Percentiles rank a stretch among this genome's conserved stretches.
These are phyloP conservation scores for Harpagoxenus sublaevis DNA, from an alignment of 2,888 invertebrate genomes.

Conservation along the genomic window DNA sequence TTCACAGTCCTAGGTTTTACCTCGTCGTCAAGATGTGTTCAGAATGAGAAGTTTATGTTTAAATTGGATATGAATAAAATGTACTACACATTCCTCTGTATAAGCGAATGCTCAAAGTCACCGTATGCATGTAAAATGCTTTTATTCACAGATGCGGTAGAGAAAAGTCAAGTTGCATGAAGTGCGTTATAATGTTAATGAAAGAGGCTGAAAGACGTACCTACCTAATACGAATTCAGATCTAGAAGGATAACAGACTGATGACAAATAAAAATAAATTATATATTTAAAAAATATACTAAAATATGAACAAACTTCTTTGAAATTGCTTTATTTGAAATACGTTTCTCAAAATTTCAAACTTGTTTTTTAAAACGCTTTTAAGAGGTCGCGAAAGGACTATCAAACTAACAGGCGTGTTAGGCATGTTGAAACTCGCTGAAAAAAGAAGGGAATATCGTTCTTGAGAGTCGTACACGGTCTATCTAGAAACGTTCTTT, in stretches of 20 bases:
- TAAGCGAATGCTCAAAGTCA: slow-evolving; percentile 13
- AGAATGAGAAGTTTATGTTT: slow-evolving; percentile 31
- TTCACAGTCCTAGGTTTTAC: slow-evolving; percentile 26
- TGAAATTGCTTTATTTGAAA: neutral
- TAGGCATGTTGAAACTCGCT: neutral
- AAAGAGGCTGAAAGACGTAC: slow-evolving; percentile 19
- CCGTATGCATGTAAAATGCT: neutral
- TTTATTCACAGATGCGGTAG: neutral
- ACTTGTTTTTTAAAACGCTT: neutral
- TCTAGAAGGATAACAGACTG: neutral
- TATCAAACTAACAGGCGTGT: slow-evolving; percentile 36
- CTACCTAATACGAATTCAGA: neutral
- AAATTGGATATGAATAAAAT: slow-evolving; percentile 48
- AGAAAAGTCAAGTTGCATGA: neutral
- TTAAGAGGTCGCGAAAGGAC: neutral
- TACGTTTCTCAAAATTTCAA: neutral
- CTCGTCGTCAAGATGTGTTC: neutral
- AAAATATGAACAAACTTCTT: neutral
- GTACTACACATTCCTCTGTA: neutral
- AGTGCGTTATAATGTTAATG: neutral
- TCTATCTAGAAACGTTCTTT: slow-evolving; percentile 33
- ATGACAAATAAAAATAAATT: neutral
- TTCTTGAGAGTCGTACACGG: slow-evolving; percentile 17
- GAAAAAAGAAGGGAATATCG: slow-evolving; percentile 24
- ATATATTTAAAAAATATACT: neutral